A percentile compares a stretch with the other conserved stretches of the same genome.
These are phyloP conservation scores for Platyscapa corneri DNA, from an alignment of 1,140 invertebrate genomes.

Conservation along the genomic window DNA sequence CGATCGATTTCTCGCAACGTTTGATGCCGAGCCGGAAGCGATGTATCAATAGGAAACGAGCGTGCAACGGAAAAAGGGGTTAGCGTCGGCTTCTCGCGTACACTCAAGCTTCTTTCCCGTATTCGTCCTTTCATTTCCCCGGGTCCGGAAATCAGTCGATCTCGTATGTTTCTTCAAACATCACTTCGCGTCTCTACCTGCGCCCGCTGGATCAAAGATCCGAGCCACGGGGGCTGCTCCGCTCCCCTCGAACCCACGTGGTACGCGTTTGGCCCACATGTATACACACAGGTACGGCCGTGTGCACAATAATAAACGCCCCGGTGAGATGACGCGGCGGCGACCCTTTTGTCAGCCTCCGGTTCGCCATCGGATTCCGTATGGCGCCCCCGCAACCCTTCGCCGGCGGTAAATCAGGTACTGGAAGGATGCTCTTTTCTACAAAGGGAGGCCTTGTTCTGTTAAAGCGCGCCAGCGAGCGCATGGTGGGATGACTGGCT, in stretches of 20 bases:
- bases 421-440: slow-evolving; percentile 27
- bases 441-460: slow-evolving; percentile 11
- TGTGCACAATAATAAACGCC: background rate
- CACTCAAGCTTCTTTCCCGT: background rate
- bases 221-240: background rate
- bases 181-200: background rate
- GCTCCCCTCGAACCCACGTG: background rate
- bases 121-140: background rate
- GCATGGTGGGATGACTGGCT: background rate
- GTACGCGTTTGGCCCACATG: background rate
- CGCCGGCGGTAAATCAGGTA: background rate
- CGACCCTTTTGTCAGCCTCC: background rate
- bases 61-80: background rate
- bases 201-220: background rate
- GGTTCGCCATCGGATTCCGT: background rate
- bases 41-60: slow-evolving; percentile 20
- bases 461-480: background rate
- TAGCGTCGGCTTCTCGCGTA: background rate
- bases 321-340: too few species aligned
- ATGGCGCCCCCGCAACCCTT: slow-evolving; percentile 10
- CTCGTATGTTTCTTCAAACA: background rate
- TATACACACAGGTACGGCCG: background rate
- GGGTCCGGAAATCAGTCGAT: slow-evolving; percentile 31
- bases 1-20: background rate
- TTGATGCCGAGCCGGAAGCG: slow-evolving; percentile 21